These are phyloP conservation scores for Chloroclystis v-ata DNA, from an alignment of 2,888 invertebrate genomes.

Conservation along the genomic window DNA sequence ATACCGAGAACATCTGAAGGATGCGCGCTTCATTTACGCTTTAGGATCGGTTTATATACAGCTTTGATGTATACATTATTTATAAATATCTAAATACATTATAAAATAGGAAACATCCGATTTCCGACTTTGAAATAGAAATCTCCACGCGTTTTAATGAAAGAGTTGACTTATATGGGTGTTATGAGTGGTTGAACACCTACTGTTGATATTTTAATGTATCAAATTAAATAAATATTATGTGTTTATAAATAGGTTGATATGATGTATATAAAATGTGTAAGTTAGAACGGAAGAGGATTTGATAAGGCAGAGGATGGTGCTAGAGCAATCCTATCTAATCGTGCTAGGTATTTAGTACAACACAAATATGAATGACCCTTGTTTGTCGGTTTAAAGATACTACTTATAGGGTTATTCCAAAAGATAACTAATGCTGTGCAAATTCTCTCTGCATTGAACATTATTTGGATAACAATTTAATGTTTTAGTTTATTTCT, in stretches of 20 bases:
- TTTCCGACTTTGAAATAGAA: slow-evolving; percentile 22
- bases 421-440: no score
- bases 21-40: slow-evolving; percentile 26
- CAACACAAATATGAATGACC: background rate
- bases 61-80: slow-evolving; percentile 31
- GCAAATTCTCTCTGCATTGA: no score
- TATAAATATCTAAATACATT: slow-evolving; percentile 25
- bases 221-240: no score
- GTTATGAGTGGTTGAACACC: background rate
- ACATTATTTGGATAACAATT: no score
- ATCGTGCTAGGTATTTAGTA: background rate
- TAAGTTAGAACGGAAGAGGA: no score
- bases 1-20: slow-evolving; percentile 25
- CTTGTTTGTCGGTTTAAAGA: no score
- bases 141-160: slow-evolving; percentile 5
- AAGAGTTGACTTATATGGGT: slow-evolving; percentile 10
- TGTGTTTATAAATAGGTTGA: no score
- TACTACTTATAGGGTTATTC: no score
- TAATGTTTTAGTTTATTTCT: no score
- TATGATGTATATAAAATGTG: no score
- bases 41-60: slow-evolving; percentile 27
- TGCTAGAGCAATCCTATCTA: background rate
- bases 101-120: slow-evolving; percentile 29
- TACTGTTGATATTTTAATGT: no score
- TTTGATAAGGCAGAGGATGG: background rate